Evolutionary conservation across 2,113 vertebrate genomes (phyloP).

Genomic region (Equus quagga): DNA sequence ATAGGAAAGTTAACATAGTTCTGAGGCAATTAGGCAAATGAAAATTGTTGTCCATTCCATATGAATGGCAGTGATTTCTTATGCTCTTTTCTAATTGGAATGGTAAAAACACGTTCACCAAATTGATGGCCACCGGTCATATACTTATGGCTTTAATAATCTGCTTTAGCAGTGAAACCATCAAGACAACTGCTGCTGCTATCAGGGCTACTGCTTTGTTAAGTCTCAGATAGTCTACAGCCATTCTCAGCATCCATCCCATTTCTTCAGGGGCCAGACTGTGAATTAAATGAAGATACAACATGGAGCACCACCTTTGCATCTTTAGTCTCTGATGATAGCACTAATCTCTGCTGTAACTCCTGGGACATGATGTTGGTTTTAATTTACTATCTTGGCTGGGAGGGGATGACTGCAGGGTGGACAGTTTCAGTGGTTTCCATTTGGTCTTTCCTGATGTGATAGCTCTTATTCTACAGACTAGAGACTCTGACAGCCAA

Average conservation of each 20-base stretch:
- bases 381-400: background rate
- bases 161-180: background rate
- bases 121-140: background rate
- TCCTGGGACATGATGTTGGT: background rate
- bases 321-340: background rate
- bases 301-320: background rate
- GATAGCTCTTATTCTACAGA: background rate
- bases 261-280: background rate
- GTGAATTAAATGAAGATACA: background rate
- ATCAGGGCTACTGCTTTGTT: background rate
- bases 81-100: background rate
- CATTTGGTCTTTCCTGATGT: background rate
- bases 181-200: background rate
- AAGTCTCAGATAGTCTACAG: background rate
- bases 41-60: background rate
- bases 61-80: background rate
- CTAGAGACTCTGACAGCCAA: background rate
- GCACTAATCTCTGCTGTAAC: background rate
- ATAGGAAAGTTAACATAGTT: background rate
- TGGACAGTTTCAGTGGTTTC: background rate
- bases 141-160: background rate
- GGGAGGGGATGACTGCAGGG: background rate
- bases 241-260: background rate
- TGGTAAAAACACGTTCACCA: background rate
- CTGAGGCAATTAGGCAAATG: background rate